These are phyloP conservation scores for Drosophila albomicans DNA, from an alignment of 1,140 invertebrate genomes.

Conservation along the genomic window DNA sequence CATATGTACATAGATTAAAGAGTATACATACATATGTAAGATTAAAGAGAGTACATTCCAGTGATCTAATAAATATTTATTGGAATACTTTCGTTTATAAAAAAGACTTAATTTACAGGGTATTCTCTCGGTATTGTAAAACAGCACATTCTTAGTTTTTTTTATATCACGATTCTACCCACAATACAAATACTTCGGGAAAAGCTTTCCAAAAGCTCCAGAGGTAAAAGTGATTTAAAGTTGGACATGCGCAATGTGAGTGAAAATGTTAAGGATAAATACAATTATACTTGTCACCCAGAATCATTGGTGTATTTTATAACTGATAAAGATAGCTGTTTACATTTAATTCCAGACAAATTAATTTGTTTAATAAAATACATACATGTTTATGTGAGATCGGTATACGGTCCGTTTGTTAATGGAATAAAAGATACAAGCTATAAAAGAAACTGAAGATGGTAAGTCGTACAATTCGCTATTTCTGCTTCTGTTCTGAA, in stretches of 20 bases:
- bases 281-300: constrained; percentile 73
- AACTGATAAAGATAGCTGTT: constrained; percentile 48
- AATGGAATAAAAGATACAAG: constrained; percentile 36
- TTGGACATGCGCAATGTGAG: constrained; percentile 54
- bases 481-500: constrained; percentile 7
- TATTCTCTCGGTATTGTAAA: not conserved
- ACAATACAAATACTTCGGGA: constrained; percentile 6
- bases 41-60: no score
- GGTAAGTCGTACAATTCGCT: constrained; percentile 50
- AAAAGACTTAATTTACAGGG: not conserved
- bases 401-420: not conserved
- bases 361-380: constrained; percentile 25
- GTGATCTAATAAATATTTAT: no score
- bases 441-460: constrained; percentile 48
- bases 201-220: constrained; percentile 44
- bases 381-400: constrained; percentile 28
- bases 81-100: not conserved
- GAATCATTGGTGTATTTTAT: constrained; percentile 66
- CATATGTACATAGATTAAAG: no score
- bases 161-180: constrained; percentile 3
- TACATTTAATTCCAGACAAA: constrained; percentile 23
- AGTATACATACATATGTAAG: no score
- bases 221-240: constrained; percentile 30
- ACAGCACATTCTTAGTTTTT: not conserved
- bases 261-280: constrained; percentile 76